Evolutionary conservation across 1,140 invertebrate genomes (phyloP), one percentile per base, ranked within the genome.

Genomic region (Prorops nasuta): DNA sequence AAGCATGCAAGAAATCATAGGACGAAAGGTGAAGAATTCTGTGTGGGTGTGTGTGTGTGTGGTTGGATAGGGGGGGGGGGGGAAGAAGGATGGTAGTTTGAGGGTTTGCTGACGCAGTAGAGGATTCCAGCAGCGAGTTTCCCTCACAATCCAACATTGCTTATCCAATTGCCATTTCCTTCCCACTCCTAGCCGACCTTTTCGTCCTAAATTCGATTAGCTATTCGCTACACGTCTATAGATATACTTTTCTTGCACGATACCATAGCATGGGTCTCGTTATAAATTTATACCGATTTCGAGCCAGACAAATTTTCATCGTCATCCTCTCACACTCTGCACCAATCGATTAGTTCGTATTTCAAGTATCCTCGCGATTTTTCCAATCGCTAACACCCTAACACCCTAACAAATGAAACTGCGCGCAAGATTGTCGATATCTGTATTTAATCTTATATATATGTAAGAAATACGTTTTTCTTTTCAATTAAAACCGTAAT

Each of bases 131-230:
- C 54, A 45, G 50, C 28, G 24, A 24, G 46, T 48, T 53, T 36
- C 36, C 12, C 58, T 49, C 48, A 14, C 44, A 15, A 48, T 50
- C 28, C 17, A 35, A 28, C 34, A 41, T 35, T 28, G 17, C 52
- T 21, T 44, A 42, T 53, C 36, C 44, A n/a, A n/a, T n/a, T n/a
- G n/a, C n/a, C 50, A 51, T 57, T 55, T 64, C 39, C 49, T 39
- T 54, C 46, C 53, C 46, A 55, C 64, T 40, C 63, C 64, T 63
- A 72, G n/a, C n/a, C n/a, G n/a, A n/a, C n/a, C n/a, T 72, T 74
- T 74, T 69, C 68, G 63, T 69, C 56, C 54, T 58, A 64, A 69
- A 72, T 74, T 73, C 68, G 72, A 74, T 74, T 73, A 74, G n/a
- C n/a, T n/a, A n/a, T n/a, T n/a, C n/a, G n/a, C n/a, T n/a, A n/a